These are phyloP conservation scores for Acridotheres tristis DNA, from an alignment of 2,797 vertebrate species.

Conservation along the genomic window DNA sequence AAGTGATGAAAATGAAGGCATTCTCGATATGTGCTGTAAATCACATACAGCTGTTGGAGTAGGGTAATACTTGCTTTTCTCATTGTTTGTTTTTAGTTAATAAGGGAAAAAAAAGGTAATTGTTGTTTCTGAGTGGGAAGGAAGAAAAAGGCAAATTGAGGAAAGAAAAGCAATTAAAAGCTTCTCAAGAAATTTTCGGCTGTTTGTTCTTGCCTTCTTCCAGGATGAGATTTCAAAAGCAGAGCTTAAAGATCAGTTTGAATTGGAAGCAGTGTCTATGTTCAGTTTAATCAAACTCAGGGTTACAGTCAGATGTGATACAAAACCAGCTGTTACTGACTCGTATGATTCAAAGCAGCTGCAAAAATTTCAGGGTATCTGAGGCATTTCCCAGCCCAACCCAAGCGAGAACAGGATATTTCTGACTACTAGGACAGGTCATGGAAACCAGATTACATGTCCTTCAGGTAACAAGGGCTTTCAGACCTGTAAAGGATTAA, in stretches of 20 bases:
- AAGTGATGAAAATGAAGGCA: background rate
- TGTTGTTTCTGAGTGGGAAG: background rate
- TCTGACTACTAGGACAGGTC: background rate
- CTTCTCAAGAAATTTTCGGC: background rate
- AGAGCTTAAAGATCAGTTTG: background rate
- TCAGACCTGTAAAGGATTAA: background rate
- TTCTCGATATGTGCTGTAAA: background rate
- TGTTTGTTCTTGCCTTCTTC: background rate
- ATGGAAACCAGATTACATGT: background rate
- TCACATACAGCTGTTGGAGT: background rate
- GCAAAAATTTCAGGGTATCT: background rate
- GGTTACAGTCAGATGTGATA: fast-evolving
- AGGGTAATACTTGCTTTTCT: background rate
- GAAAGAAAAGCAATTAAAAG: background rate
- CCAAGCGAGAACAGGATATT: background rate
- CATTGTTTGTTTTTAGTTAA: background rate
- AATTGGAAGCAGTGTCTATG: background rate
- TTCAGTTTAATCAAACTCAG: background rate
- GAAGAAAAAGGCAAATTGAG: background rate
- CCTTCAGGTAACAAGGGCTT: background rate
- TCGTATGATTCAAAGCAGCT: background rate
- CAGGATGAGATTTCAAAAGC: background rate
- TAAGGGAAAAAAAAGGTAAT: background rate
- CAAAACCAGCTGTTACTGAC: background rate
- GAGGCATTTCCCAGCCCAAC: background rate